Evolutionary conservation across 2,797 vertebrate genomes (phyloP), one percentile per base, ranked within the genome.

Genomic region (Galaxias olidus): DNA sequence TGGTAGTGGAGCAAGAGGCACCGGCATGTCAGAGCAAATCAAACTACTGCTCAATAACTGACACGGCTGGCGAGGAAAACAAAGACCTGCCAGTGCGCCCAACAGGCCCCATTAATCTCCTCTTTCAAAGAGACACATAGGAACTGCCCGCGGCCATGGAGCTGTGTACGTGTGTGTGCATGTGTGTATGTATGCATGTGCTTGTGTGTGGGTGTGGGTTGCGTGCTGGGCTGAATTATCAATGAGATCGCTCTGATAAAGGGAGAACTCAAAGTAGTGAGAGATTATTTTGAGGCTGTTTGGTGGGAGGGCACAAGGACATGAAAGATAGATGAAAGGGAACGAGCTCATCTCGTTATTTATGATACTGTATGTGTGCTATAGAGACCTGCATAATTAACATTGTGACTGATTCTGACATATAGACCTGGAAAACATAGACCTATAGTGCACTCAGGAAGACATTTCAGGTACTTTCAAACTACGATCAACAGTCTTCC

Each of bases 41-140:
- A 72, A 48, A 19, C 45, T 55, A 56, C 12, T 66, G 62, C 55
- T 73, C 53, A 61, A 70, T 61, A 66, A 66, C 46, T 72, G 73
- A 65, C 42, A 68, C 64, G 65, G 51, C 72, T 72, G 65, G 20
- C 70, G 52, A 62, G 66, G 63, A 73, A 75, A 77, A 78, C 59
- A 73, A 46, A 64, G 49, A 11, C 42, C 46, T 49, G 14, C 14
- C 9, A 64, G 10, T 9, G 18, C 10, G 48, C 8, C 20, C 18
- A 73, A 62, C 52, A 59, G 10, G 55, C 4, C 14, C 15, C 69
- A 70, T 76, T 74, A 59, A 62, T 78, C 42, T 61, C 47, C 15
- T 65, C 48, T 42, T 5, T 63, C 61, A 43, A 54, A 52, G 9
- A 20, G 56, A 60, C 53, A 57, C 1, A 63, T 41, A 17, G 44